phyloP scores from a whole-genome alignment of 2,888 invertebrate species.

The Sesia apiformis region DNA sequence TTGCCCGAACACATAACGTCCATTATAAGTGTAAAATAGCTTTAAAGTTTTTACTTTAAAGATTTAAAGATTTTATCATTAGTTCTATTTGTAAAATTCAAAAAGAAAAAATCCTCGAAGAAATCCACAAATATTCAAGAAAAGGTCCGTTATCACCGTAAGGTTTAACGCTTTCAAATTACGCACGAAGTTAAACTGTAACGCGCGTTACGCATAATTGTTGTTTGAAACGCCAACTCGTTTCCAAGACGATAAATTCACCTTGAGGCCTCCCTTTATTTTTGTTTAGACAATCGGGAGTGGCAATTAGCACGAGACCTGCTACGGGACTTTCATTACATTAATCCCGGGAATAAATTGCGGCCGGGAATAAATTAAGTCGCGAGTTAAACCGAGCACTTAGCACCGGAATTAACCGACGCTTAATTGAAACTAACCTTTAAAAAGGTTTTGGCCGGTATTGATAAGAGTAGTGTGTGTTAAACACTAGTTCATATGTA shows the following conservation, averaged over 20 bases:
- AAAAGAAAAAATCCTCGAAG: no score
- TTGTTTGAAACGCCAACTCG: constrained; percentile 12
- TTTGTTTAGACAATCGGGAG: constrained; percentile 58
- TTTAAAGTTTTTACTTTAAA: no score
- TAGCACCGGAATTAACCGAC: constrained; percentile 59
- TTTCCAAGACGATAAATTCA: constrained; percentile 8
- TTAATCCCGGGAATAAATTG: constrained; percentile 64
- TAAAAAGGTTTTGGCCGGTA: no score
- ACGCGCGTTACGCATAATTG: neutral
- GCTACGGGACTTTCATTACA: constrained; percentile 50
- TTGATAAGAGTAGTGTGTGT: no score
- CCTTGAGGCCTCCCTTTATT: constrained; percentile 24
- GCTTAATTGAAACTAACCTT: constrained; percentile 58
- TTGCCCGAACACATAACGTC: no score
- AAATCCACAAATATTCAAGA: no score
- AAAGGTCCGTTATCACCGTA: no score
- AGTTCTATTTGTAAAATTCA: no score
- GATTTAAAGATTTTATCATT: no score
- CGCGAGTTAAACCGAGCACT: constrained; percentile 58
- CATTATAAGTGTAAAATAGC: no score
- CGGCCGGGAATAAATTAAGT: constrained; percentile 60
- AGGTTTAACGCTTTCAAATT: neutral
- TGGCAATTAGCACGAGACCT: constrained; percentile 51
- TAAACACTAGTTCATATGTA: no score
- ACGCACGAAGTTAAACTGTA: neutral